Base-by-base conservation (phyloP, 1,140 invertebrate species). In the Zaprionus kolodkinae region DNA sequence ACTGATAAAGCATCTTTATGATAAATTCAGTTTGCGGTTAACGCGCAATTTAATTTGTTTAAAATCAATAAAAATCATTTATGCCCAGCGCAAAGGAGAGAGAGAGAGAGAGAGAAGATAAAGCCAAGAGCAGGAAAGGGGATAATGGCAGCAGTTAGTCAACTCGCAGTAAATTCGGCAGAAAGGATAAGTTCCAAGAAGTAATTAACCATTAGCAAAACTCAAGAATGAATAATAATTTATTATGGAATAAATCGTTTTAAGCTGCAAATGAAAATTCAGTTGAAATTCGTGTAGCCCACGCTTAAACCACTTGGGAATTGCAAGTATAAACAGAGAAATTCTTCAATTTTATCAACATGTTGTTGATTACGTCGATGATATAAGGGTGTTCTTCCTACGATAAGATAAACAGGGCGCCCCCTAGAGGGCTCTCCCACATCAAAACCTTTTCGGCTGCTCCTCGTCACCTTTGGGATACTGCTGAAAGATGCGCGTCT, bases 21-120 rank as follows among this genome's bases (percentile, higher is more conserved):
- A 89, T 89, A 89, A 89, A 89, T 90, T 90, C 81, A 64, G 67
- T 74, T 85, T 85, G 81, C 64, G 85, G 86, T 85, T 89, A 74
- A 89, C 85, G 86, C 85, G 66, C 86, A 89, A 89, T 89, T 89
- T 89, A 81, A 89, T 89, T 90, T 89, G 86, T 90, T 89, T 76
- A 88, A 88, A 89, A 88, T 88, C 85, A 89, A 88, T 88, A 85
- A 88, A 88, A 84, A 79, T 79, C 73, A 87, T 88, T 80, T 84
- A 72, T 40, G 52, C 66, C 21, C 12, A 3, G 13, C 30, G 52
- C 25, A 9, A 17, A 1, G 25, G 4, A 25, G 10, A 11, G 45
- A 1, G 15, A 3, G 17, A 21, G 17, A 12, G 13, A 0, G 0
- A 48, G 3, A 15, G 7, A n/a, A 9, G 21, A 21, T 21, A 21